These are phyloP conservation scores for Colletes gigas DNA, from an alignment of 1,140 invertebrate genomes.

Conservation along the genomic window DNA sequence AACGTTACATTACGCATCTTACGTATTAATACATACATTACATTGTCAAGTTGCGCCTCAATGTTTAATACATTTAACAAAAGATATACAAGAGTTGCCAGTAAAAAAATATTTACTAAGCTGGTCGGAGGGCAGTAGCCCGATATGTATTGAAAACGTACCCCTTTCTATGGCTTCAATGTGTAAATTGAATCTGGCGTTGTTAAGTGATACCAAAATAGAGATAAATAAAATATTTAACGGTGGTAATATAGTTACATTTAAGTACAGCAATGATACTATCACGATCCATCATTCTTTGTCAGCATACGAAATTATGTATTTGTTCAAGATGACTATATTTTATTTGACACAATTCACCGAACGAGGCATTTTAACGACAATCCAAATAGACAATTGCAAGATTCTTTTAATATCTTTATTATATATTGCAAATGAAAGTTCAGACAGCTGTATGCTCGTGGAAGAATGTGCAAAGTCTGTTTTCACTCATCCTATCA, in stretches of 20 bases:
- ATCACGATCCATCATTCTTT: constrained; percentile 53
- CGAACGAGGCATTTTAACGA: constrained; percentile 46
- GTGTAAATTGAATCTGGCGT: constrained; percentile 54
- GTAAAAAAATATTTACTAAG: constrained; percentile 64
- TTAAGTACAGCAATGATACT: constrained; percentile 48
- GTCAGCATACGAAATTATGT: constrained; percentile 57
- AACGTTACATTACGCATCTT: constrained; percentile 64
- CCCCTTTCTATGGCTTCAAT: constrained; percentile 39
- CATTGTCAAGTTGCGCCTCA: constrained; percentile 72
- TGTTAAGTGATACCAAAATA: constrained; percentile 50
- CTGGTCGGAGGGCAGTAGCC: constrained; percentile 55
- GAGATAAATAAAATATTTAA: constrained; percentile 47
- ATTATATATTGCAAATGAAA: constrained; percentile 61
- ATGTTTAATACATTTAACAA: constrained; percentile 62
- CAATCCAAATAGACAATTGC: constrained; percentile 59
- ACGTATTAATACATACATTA: constrained; percentile 68
- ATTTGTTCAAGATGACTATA: constrained; percentile 62
- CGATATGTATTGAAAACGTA: constrained; percentile 48
- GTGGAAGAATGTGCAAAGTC: constrained; percentile 62
- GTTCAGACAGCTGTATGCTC: constrained; percentile 8
- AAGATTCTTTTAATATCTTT: constrained; percentile 65
- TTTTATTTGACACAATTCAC: constrained; percentile 74
- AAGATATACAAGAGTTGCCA: constrained; percentile 58
- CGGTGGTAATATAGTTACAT: constrained; percentile 40
- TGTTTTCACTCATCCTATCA: constrained; percentile 81